Percentiles rank a stretch among this genome's conserved stretches.
Conservation (phyloP, 2,113 vertebrate genomes). For the Microtus pennsylvanicus region DNA sequence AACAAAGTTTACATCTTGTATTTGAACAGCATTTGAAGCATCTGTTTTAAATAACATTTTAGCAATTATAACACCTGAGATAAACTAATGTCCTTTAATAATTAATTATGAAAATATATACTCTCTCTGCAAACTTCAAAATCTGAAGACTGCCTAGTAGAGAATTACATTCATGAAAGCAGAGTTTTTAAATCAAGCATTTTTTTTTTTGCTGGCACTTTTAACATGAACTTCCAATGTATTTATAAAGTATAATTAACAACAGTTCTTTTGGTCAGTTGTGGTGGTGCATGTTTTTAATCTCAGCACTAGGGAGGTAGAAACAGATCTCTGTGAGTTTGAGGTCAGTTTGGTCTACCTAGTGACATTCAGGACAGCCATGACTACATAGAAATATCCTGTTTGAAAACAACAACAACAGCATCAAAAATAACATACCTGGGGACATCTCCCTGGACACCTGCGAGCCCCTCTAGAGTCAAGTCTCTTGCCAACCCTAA, state of each 20-base stretch:
- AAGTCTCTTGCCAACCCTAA: too few species aligned
- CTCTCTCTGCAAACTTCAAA: not conserved
- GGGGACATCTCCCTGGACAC: too few species aligned
- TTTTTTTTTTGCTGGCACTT: not conserved
- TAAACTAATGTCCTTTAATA: not conserved
- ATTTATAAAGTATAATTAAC: slow-evolving; percentile 23
- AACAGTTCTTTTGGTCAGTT: not conserved
- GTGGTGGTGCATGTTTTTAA: not conserved
- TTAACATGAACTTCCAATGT: not conserved
- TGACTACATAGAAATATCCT: not conserved
- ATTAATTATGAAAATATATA: not conserved
- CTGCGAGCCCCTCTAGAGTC: too few species aligned
- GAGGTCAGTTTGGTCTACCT: not conserved
- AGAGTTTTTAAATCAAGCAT: not conserved
- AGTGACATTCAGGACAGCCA: not conserved
- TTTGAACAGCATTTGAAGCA: not conserved
- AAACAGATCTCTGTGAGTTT: not conserved
- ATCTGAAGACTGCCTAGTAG: not conserved
- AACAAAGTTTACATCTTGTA: not conserved
- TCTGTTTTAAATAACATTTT: not conserved
- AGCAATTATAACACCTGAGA: not conserved
- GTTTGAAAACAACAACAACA: not conserved
- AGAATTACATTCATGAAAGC: not conserved
- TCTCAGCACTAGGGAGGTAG: not conserved
- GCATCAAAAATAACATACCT: not conserved